Evolutionary conservation across 2,797 vertebrate genomes (phyloP), one percentile per base, ranked within the genome.

Genomic region (Dicrostonyx torquatus): DNA sequence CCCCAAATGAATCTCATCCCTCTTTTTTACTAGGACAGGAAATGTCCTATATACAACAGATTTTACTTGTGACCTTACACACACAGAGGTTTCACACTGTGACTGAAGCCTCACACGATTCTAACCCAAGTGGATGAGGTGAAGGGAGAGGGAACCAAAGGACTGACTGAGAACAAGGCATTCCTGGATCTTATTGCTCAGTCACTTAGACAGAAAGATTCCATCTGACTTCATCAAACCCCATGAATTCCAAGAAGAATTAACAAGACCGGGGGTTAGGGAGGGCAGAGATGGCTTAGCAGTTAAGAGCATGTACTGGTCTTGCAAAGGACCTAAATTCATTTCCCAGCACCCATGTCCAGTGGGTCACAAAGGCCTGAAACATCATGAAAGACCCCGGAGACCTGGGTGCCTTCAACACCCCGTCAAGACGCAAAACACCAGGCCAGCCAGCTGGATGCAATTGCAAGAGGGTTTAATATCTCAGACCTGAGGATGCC

Each of bases 141-240:
- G 17, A 70, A 86, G 7, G 8, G 4, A 80, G 85, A 73, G 1
- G 60, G 37, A 93, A 84, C 6, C 20, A 48, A 70, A 64, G 48
- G 45, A 84, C 45, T 12, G 9, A 18, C 1, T 14, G 31, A 86
- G 43, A 6, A 62, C 18, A 76, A 60, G 48, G 91, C 73, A 68
- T 20, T 75, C 60, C 9, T 75, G 73, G 45, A 87, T 84, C 92
- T 87, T 45, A 48, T 94, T 73, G 89, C 75, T 77, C 66, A n/a
- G 26, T 53, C 66, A 64, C 77, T 60, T 55, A 43, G 66, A 55
- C 77, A 84, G 45, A 89, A 89, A 75, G 9, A 45, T 64, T 37
- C 73, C 87, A 92, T 91, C 87, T 89, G 87, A 64, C 62, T 82
- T 92, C 37, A 75, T 75, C 76, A 72, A 80, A 88, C 55, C 88